phyloP scores from a whole-genome alignment of 2,888 invertebrate genomes.

The Stenodema calcarata region DNA sequence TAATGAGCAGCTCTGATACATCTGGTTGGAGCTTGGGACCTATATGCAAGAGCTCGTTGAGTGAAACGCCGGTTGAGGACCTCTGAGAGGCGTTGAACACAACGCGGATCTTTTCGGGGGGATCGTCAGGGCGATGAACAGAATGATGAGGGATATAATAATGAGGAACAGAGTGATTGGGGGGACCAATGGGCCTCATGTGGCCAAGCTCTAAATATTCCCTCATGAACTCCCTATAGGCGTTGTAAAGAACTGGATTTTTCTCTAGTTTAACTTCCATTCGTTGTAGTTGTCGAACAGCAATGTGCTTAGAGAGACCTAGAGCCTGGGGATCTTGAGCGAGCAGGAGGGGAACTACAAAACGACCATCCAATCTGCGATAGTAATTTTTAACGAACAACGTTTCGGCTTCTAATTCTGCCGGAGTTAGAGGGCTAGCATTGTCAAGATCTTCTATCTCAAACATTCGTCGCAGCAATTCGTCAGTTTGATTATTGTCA shows the following conservation, averaged over 20 bases:
- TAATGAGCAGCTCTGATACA: neutral
- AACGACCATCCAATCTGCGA: neutral
- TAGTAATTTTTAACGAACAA: neutral
- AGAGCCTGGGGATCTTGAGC: neutral
- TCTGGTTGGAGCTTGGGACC: neutral
- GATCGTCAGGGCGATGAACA: neutral
- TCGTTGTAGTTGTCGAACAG: neutral
- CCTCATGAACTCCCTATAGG: constrained; percentile 29
- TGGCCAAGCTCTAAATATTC: constrained; percentile 48
- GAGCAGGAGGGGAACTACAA: neutral
- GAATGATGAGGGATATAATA: constrained; percentile 31
- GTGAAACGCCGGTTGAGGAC: neutral
- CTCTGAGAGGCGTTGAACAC: constrained; percentile 31
- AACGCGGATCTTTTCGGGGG: constrained; percentile 15
- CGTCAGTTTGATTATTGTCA: neutral
- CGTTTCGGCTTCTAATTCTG: neutral
- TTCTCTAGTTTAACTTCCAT: neutral
- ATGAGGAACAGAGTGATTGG: neutral
- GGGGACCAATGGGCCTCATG: neutral
- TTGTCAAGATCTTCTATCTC: neutral
- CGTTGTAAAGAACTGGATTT: neutral
- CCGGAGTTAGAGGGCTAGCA: neutral
- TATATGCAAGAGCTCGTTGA: neutral
- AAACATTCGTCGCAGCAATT: constrained; percentile 1
- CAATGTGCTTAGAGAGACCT: neutral